Conservation (phyloP, 2,797 vertebrate species). For the Sebastolobus alascanus region DNA sequence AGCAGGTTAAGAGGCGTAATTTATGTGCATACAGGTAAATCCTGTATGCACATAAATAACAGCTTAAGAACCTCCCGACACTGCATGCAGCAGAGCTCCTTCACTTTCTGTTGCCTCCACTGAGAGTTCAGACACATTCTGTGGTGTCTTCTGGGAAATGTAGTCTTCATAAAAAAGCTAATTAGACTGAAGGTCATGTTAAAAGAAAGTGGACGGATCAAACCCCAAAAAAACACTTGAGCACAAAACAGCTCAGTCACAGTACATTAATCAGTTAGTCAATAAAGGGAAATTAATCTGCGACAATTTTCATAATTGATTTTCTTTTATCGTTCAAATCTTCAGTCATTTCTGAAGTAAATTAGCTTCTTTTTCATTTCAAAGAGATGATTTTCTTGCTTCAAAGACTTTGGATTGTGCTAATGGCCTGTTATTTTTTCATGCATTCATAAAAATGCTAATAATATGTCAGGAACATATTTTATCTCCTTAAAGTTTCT, state of each 20-base stretch:
- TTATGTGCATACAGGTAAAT: too few relatives aligned
- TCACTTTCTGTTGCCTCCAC: background rate
- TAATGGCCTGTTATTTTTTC: background rate
- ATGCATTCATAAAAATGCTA: background rate
- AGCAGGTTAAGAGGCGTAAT: too few relatives aligned
- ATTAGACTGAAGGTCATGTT: slow-evolving; percentile 49
- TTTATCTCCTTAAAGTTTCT: background rate
- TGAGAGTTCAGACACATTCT: slow-evolving; percentile 11
- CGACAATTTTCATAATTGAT: too few relatives aligned
- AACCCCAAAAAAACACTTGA: slow-evolving; percentile 1
- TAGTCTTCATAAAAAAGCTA: slow-evolving; percentile 26
- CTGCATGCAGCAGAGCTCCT: background rate
- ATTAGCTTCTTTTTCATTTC: background rate
- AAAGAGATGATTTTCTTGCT: background rate
- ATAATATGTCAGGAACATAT: too few relatives aligned
- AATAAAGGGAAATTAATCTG: background rate
- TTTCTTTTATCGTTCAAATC: background rate
- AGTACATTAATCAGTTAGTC: background rate
- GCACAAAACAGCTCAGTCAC: background rate
- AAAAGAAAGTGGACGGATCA: background rate
- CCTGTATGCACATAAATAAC: too few relatives aligned
- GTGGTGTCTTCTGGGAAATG: slow-evolving; percentile 49
- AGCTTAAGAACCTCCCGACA: too few relatives aligned
- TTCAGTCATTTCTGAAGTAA: background rate
- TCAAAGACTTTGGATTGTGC: background rate